Base-by-base conservation (phyloP, 2,113 vertebrate species). In the Grammomys surdaster region DNA sequence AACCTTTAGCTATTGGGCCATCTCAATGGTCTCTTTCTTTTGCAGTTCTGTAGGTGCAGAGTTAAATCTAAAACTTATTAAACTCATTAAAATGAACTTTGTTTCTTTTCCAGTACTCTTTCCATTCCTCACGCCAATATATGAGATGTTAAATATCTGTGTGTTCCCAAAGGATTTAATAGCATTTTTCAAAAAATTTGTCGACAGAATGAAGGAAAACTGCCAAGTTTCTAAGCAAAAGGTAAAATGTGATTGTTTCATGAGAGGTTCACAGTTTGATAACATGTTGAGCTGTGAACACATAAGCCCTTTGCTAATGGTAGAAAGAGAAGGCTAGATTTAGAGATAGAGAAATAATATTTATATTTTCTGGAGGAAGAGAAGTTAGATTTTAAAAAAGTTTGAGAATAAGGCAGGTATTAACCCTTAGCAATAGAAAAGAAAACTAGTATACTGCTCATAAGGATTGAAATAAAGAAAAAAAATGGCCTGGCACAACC, bases 341-440 rank as follows among this genome's bases (percentile, higher is more conserved):
- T 43, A 63, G 58, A 78, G 3, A 17, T 51, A 51, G 1, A 26
- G 40, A 72, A 43, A 54, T 4, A 48, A 75, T 51, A 24, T 48
- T 84, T n/a, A 65, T 11, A 77, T 77, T 84, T 92, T 4, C 0
- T 2, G 46, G 2, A 43, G 4, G 36, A 54, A 22, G 17, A 70
- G 12, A 76, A n/a, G 0, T 17, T 54, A 0, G 17, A 22, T 1
- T 31, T 67, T 87, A 6, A 4, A 46, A 6, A 36, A 48, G 1
- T 51, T 3, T 65, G 82, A 48, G 4, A 48, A 12, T 48, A 48
- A 87, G 63, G 4, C 31, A 48, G 19, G 46, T 19, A 48, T 51
- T 36, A 67, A 69, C 63, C 17, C 82, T 87, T 36, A 48, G 9
- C 16, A 33, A 48, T 22, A 22, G 28, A 17, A 87, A 48, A 12